phyloP scores from a whole-genome alignment of 2,113 vertebrate species.

The Podarcis raffonei region DNA sequence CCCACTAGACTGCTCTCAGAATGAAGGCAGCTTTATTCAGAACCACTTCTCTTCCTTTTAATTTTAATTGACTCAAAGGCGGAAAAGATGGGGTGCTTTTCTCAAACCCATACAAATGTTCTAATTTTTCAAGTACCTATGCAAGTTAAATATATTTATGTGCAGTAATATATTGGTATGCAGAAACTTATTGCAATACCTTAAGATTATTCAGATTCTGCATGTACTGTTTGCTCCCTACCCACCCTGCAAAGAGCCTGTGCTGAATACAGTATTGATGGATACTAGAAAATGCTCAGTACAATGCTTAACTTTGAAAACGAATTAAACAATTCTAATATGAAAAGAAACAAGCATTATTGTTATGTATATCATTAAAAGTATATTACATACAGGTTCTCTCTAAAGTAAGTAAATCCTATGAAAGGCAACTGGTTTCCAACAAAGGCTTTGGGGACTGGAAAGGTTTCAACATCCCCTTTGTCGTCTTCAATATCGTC shows the following conservation, averaged over 20 bases:
- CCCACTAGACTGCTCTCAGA: not conserved
- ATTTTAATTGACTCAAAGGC: conserved; percentile 9
- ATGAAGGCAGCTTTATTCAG: conserved; percentile 22
- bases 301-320: not conserved
- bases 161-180: not conserved
- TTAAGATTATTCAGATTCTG: not conserved
- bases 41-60: not conserved
- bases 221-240: not conserved
- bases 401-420: conserved; percentile 98
- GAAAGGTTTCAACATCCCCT: conserved; percentile 96
- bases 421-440: conserved; percentile 98
- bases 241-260: not conserved
- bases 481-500: conserved; percentile 98
- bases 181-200: not conserved
- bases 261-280: not conserved
- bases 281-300: not conserved
- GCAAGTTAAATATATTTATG: conserved; percentile 9
- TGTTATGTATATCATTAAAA: not conserved
- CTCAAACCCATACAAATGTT: not conserved
- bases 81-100: not conserved
- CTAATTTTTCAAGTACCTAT: not conserved
- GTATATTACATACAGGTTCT: conserved; percentile 88
- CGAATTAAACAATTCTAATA: not conserved
- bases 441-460: conserved; percentile 94
- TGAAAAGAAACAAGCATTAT: not conserved